Evolutionary conservation across 1,140 invertebrate species (phyloP).

Genomic region (Leptinotarsa lineolata): DNA sequence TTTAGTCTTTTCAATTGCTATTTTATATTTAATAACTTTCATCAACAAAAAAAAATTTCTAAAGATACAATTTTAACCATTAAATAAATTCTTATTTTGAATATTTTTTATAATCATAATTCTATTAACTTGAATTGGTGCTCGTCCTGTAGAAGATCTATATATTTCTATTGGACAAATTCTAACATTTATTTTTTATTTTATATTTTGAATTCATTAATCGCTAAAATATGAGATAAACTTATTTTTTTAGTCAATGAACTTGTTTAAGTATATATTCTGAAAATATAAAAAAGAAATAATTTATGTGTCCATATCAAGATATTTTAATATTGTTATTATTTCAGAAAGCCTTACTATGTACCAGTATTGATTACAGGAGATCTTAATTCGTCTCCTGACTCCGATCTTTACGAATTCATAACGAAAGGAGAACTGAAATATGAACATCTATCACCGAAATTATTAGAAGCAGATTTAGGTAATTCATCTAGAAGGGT

Average conservation of each 20-base stretch:
- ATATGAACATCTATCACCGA: constrained; percentile 59
- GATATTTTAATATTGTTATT: not conserved
- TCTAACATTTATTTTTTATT: constrained; percentile 65
- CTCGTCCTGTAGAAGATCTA: constrained; percentile 64
- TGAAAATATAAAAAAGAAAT: constrained; percentile 66
- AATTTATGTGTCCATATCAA: not conserved
- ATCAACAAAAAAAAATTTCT: constrained; percentile 60
- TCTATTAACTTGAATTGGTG: constrained; percentile 70
- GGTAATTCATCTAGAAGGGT: constrained; percentile 35
- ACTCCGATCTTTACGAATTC: constrained; percentile 73
- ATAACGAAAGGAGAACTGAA: constrained; percentile 69
- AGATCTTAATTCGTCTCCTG: constrained; percentile 84
- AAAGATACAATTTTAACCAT: constrained; percentile 61
- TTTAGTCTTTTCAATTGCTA: constrained; percentile 65
- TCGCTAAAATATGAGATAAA: constrained; percentile 60
- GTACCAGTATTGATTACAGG: constrained; percentile 84
- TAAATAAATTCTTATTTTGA: constrained; percentile 67
- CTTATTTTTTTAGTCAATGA: constrained; percentile 61
- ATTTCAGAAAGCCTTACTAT: constrained; percentile 54
- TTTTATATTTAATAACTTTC: constrained; percentile 64
- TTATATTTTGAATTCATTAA: constrained; percentile 59
- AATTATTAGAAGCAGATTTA: constrained; percentile 43
- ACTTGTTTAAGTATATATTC: constrained; percentile 66
- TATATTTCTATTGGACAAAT: constrained; percentile 65
- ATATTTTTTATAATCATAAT: constrained; percentile 59